A percentile compares a stretch with the other conserved stretches of the same genome.
phyloP scores from a whole-genome alignment of 2,113 vertebrate species.

The Ptychochromis oligacanthus region DNA sequence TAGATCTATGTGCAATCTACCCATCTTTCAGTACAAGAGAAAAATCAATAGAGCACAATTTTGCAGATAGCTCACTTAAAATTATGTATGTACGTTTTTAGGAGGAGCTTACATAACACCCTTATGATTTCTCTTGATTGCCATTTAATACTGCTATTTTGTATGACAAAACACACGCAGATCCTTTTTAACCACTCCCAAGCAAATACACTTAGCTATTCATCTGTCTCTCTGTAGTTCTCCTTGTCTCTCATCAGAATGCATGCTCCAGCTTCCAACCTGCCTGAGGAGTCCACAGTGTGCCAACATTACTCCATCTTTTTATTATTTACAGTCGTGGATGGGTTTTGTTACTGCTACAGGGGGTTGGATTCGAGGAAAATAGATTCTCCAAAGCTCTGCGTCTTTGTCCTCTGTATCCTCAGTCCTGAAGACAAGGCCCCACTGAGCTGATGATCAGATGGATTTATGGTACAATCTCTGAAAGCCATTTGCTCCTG shows the following conservation, averaged over 20 bases:
- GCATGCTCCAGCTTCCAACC: slow-evolving; percentile 42
- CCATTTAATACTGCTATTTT: not conserved
- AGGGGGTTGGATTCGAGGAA: slow-evolving; percentile 44
- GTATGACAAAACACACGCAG: not conserved
- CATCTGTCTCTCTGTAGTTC: slow-evolving; percentile 14
- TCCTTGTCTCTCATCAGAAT: slow-evolving; percentile 42
- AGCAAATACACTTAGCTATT: slow-evolving; percentile 7
- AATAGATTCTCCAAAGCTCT: slow-evolving; percentile 43
- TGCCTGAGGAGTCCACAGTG: slow-evolving; percentile 42
- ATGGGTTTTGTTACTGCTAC: slow-evolving; percentile 48
- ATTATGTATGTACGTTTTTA: not conserved
- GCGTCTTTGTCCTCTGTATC: slow-evolving; percentile 39
- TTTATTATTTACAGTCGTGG: slow-evolving; percentile 56
- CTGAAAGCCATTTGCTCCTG: slow-evolving; percentile 78
- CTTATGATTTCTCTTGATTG: not conserved
- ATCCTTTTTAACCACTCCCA: not conserved
- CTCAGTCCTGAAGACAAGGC: slow-evolving; percentile 55
- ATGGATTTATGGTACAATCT: slow-evolving; percentile 70
- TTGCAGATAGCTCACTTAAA: not conserved
- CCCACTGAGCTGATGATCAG: slow-evolving; percentile 66
- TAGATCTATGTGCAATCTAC: not conserved
- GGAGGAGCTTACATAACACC: not conserved
- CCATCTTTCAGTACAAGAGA: not conserved
- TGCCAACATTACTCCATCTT: slow-evolving; percentile 53
- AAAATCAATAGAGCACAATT: slow-evolving; percentile 2